These are phyloP conservation scores for Apamea monoglypha DNA, from an alignment of 2,888 invertebrate species.

Conservation along the genomic window DNA sequence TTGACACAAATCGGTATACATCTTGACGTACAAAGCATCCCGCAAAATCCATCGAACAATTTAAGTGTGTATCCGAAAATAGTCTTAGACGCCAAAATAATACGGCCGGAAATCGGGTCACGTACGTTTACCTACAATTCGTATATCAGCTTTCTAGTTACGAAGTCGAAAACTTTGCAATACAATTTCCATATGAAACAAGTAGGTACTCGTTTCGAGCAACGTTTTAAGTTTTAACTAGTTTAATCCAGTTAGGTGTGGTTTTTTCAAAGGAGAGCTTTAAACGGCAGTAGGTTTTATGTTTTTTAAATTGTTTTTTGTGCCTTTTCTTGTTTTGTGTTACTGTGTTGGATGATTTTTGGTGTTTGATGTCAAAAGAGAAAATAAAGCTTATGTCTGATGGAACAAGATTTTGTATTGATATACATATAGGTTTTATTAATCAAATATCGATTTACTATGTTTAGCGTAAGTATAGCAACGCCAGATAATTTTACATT, in stretches of 20 bases:
- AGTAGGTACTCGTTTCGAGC: conserved; percentile 45
- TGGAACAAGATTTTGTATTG: neutral
- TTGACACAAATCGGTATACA: conserved; percentile 38
- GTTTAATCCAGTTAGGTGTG: conserved; percentile 48
- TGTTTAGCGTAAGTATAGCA: neutral
- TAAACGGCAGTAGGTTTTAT: conserved; percentile 10
- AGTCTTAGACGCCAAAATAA: neutral
- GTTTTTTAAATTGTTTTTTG: neutral
- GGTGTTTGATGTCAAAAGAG: neutral
- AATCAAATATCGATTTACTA: neutral
- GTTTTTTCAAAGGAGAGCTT: conserved; percentile 25
- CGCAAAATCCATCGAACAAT: conserved; percentile 37
- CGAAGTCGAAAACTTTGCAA: conserved; percentile 47
- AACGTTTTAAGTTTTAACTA: conserved; percentile 58
- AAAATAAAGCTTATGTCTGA: no score
- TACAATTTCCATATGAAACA: conserved; percentile 58
- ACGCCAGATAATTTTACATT: neutral
- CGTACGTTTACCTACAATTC: conserved; percentile 2
- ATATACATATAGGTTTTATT: neutral
- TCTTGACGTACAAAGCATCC: conserved; percentile 26
- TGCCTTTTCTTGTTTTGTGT: neutral
- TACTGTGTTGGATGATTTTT: neutral
- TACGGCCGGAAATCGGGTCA: conserved; percentile 33
- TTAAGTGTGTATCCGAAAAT: conserved; percentile 22
- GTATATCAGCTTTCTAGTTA: conserved; percentile 34